A percentile compares a stretch with the other conserved stretches of the same genome.
phyloP scores from a whole-genome alignment of 2,113 vertebrate genomes.

The Cryptomyrus ogoouensis region DNA sequence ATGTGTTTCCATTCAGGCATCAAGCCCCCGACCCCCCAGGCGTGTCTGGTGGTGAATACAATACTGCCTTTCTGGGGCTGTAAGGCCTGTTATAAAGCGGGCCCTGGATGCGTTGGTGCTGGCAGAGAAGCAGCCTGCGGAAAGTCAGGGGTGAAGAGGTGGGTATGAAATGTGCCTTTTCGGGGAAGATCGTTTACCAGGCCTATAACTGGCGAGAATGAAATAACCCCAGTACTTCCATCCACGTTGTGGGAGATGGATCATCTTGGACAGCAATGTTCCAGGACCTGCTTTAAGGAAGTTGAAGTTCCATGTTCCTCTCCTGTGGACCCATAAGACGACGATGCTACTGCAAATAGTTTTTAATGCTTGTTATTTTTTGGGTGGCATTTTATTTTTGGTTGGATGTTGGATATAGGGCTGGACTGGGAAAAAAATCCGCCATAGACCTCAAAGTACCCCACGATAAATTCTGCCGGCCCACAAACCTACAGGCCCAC shows the following conservation, averaged over 20 bases:
- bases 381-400: neutral
- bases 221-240: neutral
- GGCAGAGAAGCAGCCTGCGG: neutral
- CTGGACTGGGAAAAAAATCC: neutral
- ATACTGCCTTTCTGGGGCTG: neutral
- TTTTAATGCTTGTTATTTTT: neutral
- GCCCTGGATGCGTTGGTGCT: neutral
- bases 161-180: neutral
- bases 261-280: neutral
- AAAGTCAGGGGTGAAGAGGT: neutral
- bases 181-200: neutral
- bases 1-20: neutral
- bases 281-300: neutral
- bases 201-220: neutral
- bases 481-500: neutral
- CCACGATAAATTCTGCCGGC: neutral
- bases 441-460: neutral
- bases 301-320: neutral
- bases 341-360: neutral
- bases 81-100: neutral
- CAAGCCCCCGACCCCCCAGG: neutral
- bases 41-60: neutral
- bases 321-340: neutral
- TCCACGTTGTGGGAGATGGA: neutral
- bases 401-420: neutral